Conservation (phyloP, 1,140 invertebrate genomes). For the Triops longicaudatus region DNA sequence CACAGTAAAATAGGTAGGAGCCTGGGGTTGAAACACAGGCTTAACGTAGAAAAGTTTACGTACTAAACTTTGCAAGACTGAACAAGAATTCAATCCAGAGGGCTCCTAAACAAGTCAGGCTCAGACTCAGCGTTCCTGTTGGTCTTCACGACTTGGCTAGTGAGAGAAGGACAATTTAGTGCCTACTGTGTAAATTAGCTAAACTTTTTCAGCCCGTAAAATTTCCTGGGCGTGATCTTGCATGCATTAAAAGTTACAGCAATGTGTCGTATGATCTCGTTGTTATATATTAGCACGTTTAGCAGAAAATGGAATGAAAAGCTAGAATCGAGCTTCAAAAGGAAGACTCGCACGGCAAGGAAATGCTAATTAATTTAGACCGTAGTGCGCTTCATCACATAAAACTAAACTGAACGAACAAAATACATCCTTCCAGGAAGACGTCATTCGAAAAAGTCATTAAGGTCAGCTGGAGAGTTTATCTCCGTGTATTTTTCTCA, state of each 20-base stretch:
- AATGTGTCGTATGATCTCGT: no score
- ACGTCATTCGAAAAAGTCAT: background rate
- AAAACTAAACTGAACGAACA: background rate
- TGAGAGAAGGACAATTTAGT: background rate
- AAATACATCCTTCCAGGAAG: slow-evolving; percentile 15
- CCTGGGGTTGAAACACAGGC: no score
- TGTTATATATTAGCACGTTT: background rate
- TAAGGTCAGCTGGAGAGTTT: background rate
- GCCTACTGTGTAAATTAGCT: background rate
- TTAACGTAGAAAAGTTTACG: no score
- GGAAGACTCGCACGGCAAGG: background rate
- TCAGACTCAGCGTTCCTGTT: no score
- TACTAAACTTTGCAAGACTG: no score
- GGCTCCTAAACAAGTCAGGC: no score
- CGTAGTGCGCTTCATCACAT: background rate
- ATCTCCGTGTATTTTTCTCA: background rate
- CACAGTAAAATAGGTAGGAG: no score
- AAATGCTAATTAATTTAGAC: background rate
- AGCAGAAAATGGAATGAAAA: background rate
- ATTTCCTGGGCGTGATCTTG: background rate
- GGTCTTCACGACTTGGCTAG: no score
- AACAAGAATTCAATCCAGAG: no score
- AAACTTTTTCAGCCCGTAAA: background rate
- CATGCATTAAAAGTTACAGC: background rate
- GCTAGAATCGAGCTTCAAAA: background rate